phyloP scores from a whole-genome alignment of 2,888 invertebrate species.

The Tinea trinotella region DNA sequence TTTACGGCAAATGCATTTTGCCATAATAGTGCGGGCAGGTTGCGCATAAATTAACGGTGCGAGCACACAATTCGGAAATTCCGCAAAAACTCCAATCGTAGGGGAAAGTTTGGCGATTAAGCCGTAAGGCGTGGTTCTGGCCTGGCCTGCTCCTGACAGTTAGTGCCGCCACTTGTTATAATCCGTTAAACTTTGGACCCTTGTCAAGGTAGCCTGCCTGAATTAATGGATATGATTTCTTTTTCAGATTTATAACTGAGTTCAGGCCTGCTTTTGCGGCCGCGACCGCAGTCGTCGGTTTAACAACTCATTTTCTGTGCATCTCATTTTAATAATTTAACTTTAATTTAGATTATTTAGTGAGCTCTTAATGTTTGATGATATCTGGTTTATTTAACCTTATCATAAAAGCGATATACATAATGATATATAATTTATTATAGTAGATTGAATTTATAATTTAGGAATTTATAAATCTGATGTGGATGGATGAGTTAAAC shows the following conservation, averaged over 20 bases:
- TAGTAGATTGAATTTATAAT: no score
- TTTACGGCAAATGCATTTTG: neutral
- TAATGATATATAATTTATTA: no score
- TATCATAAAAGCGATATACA: no score
- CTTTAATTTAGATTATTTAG: no score
- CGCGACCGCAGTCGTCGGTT: neutral
- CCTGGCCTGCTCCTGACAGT: constrained; percentile 67
- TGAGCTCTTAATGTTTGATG: no score
- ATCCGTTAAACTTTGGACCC: constrained; percentile 68
- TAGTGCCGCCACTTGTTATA: constrained; percentile 70
- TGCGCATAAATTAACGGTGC: constrained; percentile 61
- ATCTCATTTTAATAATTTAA: no score
- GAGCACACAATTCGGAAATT: constrained; percentile 39
- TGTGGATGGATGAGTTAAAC: no score
- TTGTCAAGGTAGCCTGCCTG: constrained; percentile 60
- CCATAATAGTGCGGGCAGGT: constrained; percentile 7
- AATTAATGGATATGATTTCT: constrained; percentile 60
- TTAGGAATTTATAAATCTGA: no score
- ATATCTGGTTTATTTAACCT: no score
- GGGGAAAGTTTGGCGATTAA: constrained; percentile 70
- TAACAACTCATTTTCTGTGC: no score
- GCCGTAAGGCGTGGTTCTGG: constrained; percentile 61
- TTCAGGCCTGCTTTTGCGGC: neutral
- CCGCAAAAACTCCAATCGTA: constrained; percentile 68
- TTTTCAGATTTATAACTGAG: constrained; percentile 38